These are phyloP conservation scores for Xylota sylvarum DNA, from an alignment of 2,888 invertebrate genomes.

Conservation along the genomic window DNA sequence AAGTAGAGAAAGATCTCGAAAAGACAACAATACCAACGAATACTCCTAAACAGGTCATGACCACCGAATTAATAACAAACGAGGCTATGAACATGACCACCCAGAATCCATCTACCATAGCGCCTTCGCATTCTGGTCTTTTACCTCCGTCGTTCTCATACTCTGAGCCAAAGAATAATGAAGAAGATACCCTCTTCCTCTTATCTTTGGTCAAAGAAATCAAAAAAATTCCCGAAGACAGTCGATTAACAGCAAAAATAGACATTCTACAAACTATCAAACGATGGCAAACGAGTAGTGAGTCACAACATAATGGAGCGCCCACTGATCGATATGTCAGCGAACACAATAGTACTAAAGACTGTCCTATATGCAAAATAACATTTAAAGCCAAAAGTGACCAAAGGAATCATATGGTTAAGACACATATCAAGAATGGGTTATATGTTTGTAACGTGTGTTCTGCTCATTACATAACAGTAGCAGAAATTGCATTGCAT, in stretches of 20 bases:
- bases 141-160: neutral
- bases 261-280: neutral
- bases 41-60: neutral
- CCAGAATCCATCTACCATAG: neutral
- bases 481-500: neutral
- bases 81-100: neutral
- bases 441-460: neutral
- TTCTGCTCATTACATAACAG: neutral
- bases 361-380: neutral
- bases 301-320: neutral
- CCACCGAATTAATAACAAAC: neutral
- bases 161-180: neutral
- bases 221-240: conserved; percentile 2
- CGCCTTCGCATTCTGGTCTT: neutral
- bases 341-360: neutral
- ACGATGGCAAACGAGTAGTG: neutral
- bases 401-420: neutral
- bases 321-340: too few species aligned
- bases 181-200: neutral
- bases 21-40: too few species aligned
- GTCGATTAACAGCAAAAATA: neutral
- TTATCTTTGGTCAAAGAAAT: neutral
- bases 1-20: too few species aligned
- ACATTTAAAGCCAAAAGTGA: neutral
- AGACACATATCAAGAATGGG: neutral